phyloP scores from a whole-genome alignment of 2,888 invertebrate genomes.

The Dascillus cervinus region DNA sequence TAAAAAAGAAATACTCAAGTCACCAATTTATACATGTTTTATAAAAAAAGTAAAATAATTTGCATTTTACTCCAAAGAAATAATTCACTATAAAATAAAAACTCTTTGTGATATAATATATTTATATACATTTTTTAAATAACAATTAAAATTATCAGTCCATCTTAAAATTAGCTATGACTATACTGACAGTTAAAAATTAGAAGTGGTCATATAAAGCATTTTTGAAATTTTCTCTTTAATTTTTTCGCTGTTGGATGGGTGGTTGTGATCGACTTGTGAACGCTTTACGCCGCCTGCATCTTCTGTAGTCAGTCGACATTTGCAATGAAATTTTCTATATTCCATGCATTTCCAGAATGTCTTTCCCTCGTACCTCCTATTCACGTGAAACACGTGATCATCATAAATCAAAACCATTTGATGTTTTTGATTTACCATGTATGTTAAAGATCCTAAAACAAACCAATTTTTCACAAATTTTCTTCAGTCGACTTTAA shows the following conservation, averaged over 20 bases:
- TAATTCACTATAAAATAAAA: no score
- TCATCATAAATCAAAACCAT: conserved; percentile 19
- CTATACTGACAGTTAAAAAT: no score
- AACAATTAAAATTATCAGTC: no score
- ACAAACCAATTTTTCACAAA: conserved; percentile 7
- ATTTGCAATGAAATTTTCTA: conserved; percentile 18
- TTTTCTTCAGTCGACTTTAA: neutral
- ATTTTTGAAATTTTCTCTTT: conserved; percentile 7
- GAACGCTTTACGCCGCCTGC: conserved; percentile 11
- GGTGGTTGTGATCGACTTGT: conserved; percentile 16
- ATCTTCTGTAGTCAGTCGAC: conserved; percentile 17
- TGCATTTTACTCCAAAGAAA: no score
- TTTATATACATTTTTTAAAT: no score
- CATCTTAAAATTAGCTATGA: no score
- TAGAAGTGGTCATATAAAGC: conserved; percentile 7
- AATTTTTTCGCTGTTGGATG: conserved; percentile 18
- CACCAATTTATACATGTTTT: no score
- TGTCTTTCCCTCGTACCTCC: conserved; percentile 15
- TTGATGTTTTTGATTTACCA: conserved; percentile 19
- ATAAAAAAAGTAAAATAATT: no score
- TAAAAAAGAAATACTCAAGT: no score
- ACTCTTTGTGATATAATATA: no score
- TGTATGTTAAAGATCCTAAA: conserved; percentile 16
- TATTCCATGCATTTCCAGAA: conserved; percentile 26
- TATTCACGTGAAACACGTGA: conserved; percentile 22